These are phyloP conservation scores for Eupeodes corollae DNA, from an alignment of 1,140 invertebrate species.

Conservation along the genomic window DNA sequence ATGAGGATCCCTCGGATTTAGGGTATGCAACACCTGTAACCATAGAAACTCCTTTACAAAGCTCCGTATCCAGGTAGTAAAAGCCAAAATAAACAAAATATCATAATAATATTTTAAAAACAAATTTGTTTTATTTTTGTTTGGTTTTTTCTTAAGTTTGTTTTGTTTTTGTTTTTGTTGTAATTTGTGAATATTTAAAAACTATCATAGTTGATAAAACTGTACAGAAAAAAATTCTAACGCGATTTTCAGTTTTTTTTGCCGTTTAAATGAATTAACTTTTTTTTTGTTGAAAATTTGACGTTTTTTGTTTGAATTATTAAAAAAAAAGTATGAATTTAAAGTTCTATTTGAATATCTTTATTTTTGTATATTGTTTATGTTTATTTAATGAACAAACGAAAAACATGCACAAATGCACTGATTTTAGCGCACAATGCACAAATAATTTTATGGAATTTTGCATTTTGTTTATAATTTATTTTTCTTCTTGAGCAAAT, in stretches of 20 bases:
- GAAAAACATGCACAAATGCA: no score
- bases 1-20: constrained; percentile 56
- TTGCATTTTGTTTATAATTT: background rate
- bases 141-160: background rate
- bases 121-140: background rate
- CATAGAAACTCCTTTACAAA: constrained; percentile 72
- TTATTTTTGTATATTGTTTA: background rate
- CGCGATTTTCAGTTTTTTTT: no score
- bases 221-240: no score
- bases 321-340: no score
- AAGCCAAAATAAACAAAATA: constrained; percentile 11
- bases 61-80: constrained; percentile 59
- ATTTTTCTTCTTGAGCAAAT: background rate
- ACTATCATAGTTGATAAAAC: no score
- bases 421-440: no score
- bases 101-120: constrained; percentile 10
- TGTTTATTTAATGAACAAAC: no score
- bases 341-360: no score
- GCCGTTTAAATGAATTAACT: no score
- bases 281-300: no score
- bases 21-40: constrained; percentile 73
- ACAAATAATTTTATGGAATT: background rate
- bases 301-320: no score
- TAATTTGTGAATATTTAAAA: background rate
- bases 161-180: background rate